Evolutionary conservation across 2,113 vertebrate species (phyloP).

Genomic region (Hemichromis elongatus): DNA sequence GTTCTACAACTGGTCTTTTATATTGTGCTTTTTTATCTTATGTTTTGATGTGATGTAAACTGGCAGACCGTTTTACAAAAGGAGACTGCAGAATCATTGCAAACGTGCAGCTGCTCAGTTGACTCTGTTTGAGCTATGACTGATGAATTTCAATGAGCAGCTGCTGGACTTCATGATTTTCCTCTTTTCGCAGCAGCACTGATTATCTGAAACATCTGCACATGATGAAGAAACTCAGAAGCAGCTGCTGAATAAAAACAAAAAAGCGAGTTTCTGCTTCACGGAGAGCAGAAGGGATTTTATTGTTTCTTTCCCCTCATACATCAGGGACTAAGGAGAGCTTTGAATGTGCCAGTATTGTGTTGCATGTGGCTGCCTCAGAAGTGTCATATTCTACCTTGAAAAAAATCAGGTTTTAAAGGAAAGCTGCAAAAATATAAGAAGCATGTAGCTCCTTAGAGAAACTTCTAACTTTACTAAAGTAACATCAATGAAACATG

Average conservation of each 20-base stretch:
- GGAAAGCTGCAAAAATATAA: background rate
- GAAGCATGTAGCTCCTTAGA: background rate
- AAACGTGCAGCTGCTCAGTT: background rate
- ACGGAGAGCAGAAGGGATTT: background rate
- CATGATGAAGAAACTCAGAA: background rate
- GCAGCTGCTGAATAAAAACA: background rate
- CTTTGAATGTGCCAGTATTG: background rate
- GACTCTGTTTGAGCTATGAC: background rate
- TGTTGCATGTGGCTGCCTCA: background rate
- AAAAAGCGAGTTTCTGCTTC: background rate
- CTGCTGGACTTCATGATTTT: background rate
- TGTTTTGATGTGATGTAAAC: background rate
- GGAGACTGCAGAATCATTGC: background rate
- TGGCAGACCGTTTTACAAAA: background rate
- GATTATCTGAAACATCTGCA: constrained; percentile 14
- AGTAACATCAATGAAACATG: background rate
- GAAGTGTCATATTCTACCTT: background rate
- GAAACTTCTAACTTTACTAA: background rate
- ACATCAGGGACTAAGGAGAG: background rate
- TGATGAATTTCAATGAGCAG: constrained; percentile 13
- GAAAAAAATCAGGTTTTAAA: background rate
- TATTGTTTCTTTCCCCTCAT: background rate
- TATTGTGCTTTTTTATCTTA: background rate
- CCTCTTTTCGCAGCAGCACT: background rate
- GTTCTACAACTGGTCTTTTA: background rate